Evolutionary conservation across 2,888 invertebrate species (phyloP), one percentile per base, ranked within the genome.

Genomic region (Cotesia congregata): DNA sequence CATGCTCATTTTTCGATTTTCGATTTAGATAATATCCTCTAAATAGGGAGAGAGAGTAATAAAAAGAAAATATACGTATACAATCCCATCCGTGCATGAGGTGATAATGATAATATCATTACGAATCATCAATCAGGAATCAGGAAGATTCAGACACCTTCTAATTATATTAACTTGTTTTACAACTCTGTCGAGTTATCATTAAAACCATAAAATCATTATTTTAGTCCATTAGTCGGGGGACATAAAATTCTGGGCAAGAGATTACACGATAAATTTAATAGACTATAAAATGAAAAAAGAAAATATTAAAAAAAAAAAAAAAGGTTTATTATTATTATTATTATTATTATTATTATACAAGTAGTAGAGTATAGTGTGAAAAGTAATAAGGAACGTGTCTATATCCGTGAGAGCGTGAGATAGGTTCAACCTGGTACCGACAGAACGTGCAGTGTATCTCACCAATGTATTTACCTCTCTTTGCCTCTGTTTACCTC

Each of bases 401-500:
- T 77, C 76, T 79, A 30, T 30, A 30, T 30, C 3, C 3, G 30
- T 82, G 80, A 79, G 80, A 79, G 80, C 6, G n/a, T 61, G 9
- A 38, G 61, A 61, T 61, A 61, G 15, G 12, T 64, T 81, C 80
- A 83, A 83, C 82, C 50, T 50, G 84, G 87, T 87, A 75, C 87
- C 87, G 87, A 85, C 86, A 88, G 86, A 86, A 85, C 5, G 65
- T 71, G 74, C 3, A 30, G 30, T 30, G 30, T 30, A 30, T 78
- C 75, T 74, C 74, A 79, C 75, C 73, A 60, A 77, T 77, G 30
- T 30, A n/a, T 72, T 80, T 72, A 75, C 76, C 76, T 78, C 76
- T 78, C 50, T 50, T 50, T 50, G 12, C 50, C 50, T 50, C 50
- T 50, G 7, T 12, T 12, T 12, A 77, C 77, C 74, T 75, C 78